phyloP scores from a whole-genome alignment of 2,888 invertebrate species.

The Bursaphelenchus okinawaensis region DNA sequence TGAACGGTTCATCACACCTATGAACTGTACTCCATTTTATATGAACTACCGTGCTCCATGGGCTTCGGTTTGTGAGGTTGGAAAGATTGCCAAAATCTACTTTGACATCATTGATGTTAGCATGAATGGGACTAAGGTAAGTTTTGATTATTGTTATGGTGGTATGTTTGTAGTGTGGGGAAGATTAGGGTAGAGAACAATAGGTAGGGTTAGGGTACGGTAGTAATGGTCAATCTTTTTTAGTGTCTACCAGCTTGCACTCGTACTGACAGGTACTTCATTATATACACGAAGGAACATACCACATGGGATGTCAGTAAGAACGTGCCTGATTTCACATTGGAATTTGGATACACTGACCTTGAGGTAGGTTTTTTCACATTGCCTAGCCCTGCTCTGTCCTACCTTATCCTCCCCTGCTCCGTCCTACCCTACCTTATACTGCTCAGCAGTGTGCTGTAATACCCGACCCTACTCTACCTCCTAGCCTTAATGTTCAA shows the following conservation, averaged over 20 bases:
- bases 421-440: too few relatives aligned
- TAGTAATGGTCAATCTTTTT: neutral
- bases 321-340: conserved; percentile 7
- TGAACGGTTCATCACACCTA: conserved; percentile 10
- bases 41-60: conserved; percentile 18
- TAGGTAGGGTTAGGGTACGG: too few relatives aligned
- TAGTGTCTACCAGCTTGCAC: conserved; percentile 13
- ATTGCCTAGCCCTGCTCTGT: neutral
- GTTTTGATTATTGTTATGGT: neutral
- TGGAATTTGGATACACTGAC: conserved; percentile 10
- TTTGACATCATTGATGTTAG: neutral
- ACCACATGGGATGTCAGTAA: neutral
- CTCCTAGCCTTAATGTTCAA: too few relatives aligned
- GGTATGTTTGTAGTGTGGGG: too few relatives aligned
- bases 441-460: too few relatives aligned
- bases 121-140: conserved; percentile 9
- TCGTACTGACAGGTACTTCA: conserved; percentile 1
- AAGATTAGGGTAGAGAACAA: too few relatives aligned
- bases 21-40: conserved; percentile 26
- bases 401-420: neutral
- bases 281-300: conserved; percentile 3
- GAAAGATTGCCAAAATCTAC: conserved; percentile 14
- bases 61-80: conserved; percentile 19
- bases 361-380: neutral
- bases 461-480: too few relatives aligned